A percentile compares a stretch with the other conserved stretches of the same genome.
These are phyloP conservation scores for Acipenser oxyrinchus DNA, from an alignment of 2,797 vertebrate genomes.

Conservation along the genomic window DNA sequence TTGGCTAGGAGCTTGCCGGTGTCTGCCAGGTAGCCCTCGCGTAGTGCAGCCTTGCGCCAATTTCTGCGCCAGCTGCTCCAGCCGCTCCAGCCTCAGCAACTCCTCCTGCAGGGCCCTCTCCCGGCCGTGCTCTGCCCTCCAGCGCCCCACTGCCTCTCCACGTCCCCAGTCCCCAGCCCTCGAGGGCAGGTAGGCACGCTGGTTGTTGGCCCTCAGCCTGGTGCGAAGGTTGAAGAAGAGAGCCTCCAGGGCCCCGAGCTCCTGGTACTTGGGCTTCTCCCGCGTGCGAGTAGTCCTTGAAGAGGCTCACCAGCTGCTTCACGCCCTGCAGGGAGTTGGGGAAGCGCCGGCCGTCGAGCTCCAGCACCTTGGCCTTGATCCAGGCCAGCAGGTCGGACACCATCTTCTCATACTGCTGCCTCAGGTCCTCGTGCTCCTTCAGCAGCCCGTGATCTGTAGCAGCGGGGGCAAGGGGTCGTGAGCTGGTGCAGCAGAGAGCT, in stretches of 20 bases:
- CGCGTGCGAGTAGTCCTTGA: constrained; percentile 72
- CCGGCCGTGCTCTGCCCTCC: constrained; percentile 70
- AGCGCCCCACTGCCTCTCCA: constrained; percentile 65
- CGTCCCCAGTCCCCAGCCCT: constrained; percentile 65
- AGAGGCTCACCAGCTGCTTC: constrained; percentile 64
- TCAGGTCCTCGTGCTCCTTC: constrained; percentile 68
- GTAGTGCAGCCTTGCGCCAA: constrained; percentile 74
- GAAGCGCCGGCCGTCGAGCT: constrained; percentile 64
- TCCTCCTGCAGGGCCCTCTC: constrained; percentile 66
- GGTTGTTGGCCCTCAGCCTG: constrained; percentile 73
- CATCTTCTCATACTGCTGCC: constrained; percentile 62
- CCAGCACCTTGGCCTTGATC: constrained; percentile 66
- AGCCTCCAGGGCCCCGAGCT: constrained; percentile 72
- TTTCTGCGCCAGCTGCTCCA: constrained; percentile 74
- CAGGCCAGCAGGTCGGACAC: constrained; percentile 69
- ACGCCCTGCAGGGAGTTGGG: constrained; percentile 71
- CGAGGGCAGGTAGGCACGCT: constrained; percentile 64
- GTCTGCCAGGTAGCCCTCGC: constrained; percentile 71
- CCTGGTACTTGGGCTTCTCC: constrained; percentile 80
- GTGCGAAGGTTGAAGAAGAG: constrained; percentile 76
- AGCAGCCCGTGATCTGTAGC: constrained; percentile 68
- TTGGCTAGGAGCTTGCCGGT: constrained; percentile 58
- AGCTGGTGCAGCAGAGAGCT: neutral
- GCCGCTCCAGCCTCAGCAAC: constrained; percentile 65
- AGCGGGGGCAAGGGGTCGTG: neutral